Evolutionary conservation across 2,797 vertebrate genomes (phyloP), one percentile per base, ranked within the genome.

Genomic region (Malurus splendens): DNA sequence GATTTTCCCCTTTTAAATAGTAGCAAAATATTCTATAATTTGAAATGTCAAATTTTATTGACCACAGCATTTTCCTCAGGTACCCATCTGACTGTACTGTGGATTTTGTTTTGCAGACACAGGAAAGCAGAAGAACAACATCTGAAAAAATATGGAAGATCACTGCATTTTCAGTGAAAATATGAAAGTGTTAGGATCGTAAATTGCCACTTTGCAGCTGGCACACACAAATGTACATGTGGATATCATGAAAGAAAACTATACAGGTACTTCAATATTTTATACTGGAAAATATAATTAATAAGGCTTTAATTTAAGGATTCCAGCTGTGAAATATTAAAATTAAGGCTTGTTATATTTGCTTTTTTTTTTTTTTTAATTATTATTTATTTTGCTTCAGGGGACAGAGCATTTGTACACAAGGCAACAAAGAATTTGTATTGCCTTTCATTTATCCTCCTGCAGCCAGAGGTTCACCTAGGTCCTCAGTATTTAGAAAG

Each of bases 1-100:
- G 12, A 23, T 54, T 57, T 52, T 86, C 42, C 1, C 41, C 20
- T 18, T 48, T 86, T 88, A 89, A 86, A 83, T 88, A 89, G 75
- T 15, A 75, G 1, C 2, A 25, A 75, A 81, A 90, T 42, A 61
- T 50, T 14, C 2, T 51, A 44, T 25, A 76, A 74, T 93, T 87
- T 78, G 12, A 90, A 92, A 78, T 33, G 3, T 4, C 64, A 5
- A 41, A 25, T 76, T 51, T 74, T 81, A 65, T 50, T 89, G 55
- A 7, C 14, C 18, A 36, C 14, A 77, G 23, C 5, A 8, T 90
- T 91, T 86, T 86, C 7, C 8, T 44, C 16, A 16, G 20, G 7
- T 85, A 27, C 84, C 3, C 55, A 12, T 50, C 18, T 83, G 64
- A 94, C 84, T 15, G 12, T 44, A 8, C 7, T 57, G 9, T 25